These are phyloP conservation scores for Pachymerium ferrugineum DNA, from an alignment of 2,888 invertebrate genomes.

Conservation along the genomic window DNA sequence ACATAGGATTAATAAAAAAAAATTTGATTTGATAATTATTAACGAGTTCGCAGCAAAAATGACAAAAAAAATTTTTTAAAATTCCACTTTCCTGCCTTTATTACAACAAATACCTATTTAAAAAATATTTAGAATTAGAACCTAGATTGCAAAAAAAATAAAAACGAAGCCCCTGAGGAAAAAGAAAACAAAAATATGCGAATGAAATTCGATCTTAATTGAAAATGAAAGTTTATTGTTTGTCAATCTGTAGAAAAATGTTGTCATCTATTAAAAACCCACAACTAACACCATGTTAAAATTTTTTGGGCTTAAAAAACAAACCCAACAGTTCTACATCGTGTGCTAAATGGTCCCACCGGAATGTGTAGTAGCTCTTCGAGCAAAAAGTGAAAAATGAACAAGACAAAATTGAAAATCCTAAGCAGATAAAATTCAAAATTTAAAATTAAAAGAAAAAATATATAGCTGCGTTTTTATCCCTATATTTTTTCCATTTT, in stretches of 20 bases:
- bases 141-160: not conserved
- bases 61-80: not conserved
- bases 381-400: not conserved
- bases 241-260: not conserved
- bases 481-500: not conserved
- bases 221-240: not conserved
- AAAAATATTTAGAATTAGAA: not conserved
- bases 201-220: too few species aligned
- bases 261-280: too few species aligned
- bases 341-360: not conserved
- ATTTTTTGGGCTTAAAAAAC: too few species aligned
- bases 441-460: too few species aligned
- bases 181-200: too few species aligned
- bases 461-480: not conserved
- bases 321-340: not conserved
- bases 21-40: not conserved
- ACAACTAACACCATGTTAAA: too few species aligned
- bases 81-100: too few species aligned
- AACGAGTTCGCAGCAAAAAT: not conserved
- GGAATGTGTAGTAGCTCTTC: not conserved
- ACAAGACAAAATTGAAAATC: not conserved
- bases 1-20: not conserved
- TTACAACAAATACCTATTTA: too few species aligned
- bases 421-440: not conserved
- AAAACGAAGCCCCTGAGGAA: not conserved